Evolutionary conservation across 2,797 vertebrate genomes (phyloP), one percentile per base, ranked within the genome.

Genomic region (Rallus crepitans): DNA sequence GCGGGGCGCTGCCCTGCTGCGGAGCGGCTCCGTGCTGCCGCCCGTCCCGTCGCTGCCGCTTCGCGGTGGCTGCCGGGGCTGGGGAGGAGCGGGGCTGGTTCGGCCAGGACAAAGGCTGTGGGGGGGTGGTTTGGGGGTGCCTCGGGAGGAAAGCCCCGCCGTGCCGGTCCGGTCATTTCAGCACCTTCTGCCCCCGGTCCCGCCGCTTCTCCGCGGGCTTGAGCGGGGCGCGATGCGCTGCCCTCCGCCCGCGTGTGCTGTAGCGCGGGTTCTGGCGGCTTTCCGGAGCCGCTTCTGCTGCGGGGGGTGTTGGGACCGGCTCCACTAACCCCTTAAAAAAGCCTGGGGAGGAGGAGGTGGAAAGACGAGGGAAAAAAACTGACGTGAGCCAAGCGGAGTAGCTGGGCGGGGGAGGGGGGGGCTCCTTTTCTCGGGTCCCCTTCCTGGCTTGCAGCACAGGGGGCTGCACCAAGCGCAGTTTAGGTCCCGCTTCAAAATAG

Each of bases 401-500:
- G 9, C n/a, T 33, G 2, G 84, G 68, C 30, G 20, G 88, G 9
- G 37, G 35, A 9, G 73, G 90, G 66, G 63, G 78, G 39, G 35
- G 52, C 30, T 25, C 16, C 48, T 25, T 9, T 23, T 40, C 0
- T 7, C 16, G 1, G 3, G 33, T 24, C 78, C 16, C 35, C 37
- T 59, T 53, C 65, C 66, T 53, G 1, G 35, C 60, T 14, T 7
- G 47, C 65, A 17, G 1, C 6, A 20, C 52, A 5, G 27, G 81
- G 2, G 53, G 17, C 76, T 5, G 70, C 37, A 8, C 3, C 33
- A 2, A 81, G 73, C 7, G 3, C 65, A 23, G 55, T 11, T 59
- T 3, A 9, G 53, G 52, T 84, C 69, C 68, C 2, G 37, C 3
- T 57, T 80, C 76, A 4, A 50, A 90, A 53, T 6, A 59, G 69